A percentile compares a stretch with the other conserved stretches of the same genome.
These are phyloP conservation scores for Acanthosepion pharaonis DNA, from an alignment of 2,888 invertebrate species.

Conservation along the genomic window DNA sequence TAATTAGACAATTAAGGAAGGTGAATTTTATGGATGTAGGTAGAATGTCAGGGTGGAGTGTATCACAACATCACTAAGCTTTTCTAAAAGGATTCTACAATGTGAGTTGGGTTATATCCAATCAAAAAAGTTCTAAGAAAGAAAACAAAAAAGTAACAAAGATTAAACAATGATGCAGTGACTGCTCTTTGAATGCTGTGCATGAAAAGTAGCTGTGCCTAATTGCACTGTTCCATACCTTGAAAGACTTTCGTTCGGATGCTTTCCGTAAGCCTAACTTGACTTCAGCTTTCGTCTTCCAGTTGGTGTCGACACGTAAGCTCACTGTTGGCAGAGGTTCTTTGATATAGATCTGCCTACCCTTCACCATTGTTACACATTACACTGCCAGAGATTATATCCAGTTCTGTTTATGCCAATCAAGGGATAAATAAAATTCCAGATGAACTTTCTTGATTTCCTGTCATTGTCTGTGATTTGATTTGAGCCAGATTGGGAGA, in stretches of 20 bases:
- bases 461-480: background rate
- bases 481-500: background rate
- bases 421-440: background rate
- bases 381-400: background rate
- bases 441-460: background rate
- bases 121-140: background rate
- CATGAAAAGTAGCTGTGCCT: background rate
- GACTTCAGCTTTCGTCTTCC: slow-evolving; percentile 34
- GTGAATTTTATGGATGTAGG: too few species aligned
- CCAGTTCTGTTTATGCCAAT: background rate
- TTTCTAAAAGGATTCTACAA: background rate
- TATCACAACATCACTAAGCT: background rate
- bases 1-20: too few species aligned
- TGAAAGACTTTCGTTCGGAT: background rate
- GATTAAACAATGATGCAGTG: background rate
- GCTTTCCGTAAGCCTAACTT: slow-evolving; percentile 36
- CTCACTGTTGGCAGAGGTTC: slow-evolving; percentile 34
- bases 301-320: background rate
- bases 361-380: background rate
- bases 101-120: background rate
- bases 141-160: background rate
- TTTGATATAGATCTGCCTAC: background rate
- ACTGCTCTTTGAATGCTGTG: background rate
- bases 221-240: slow-evolving; percentile 42
- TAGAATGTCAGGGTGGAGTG: background rate